phyloP scores from a whole-genome alignment of 2,888 invertebrate species.

The Drosophila multiciliata region DNA sequence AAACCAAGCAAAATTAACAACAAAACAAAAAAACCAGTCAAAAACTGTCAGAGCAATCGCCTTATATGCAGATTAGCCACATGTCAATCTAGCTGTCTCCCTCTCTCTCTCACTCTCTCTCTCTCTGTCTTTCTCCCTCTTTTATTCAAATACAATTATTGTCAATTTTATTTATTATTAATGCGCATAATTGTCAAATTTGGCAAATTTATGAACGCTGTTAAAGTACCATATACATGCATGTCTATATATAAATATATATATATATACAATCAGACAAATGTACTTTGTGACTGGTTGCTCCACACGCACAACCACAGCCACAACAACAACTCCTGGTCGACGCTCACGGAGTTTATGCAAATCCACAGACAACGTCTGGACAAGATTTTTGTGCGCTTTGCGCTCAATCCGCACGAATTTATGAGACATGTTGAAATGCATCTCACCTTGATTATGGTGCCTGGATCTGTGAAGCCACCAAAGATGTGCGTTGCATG shows the following conservation, averaged over 20 bases:
- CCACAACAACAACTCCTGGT: slow-evolving; percentile 7
- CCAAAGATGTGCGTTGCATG: slow-evolving; percentile 52
- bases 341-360: slow-evolving; percentile 54
- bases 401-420: slow-evolving; percentile 77
- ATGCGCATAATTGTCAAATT: slow-evolving; percentile 85
- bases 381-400: slow-evolving; percentile 67
- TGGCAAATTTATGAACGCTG: slow-evolving; percentile 82
- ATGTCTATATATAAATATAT: slow-evolving; percentile 11
- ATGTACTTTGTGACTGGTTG: slow-evolving; percentile 23
- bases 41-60: slow-evolving; percentile 68
- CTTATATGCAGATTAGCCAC: slow-evolving; percentile 77
- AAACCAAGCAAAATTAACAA: slow-evolving; percentile 17
- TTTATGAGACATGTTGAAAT: slow-evolving; percentile 84
- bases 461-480: slow-evolving; percentile 44
- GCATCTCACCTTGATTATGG: slow-evolving; percentile 83
- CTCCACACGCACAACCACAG: slow-evolving; percentile 14
- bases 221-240: slow-evolving; percentile 33
- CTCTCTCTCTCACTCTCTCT: neutral
- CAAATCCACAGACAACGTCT: slow-evolving; percentile 57
- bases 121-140: neutral
- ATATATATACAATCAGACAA: slow-evolving; percentile 7
- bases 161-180: slow-evolving; percentile 85
- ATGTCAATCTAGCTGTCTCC: slow-evolving; percentile 28
- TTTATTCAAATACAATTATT: slow-evolving; percentile 83
- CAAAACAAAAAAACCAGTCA: slow-evolving; percentile 23